Conservation (phyloP, 2,113 vertebrate species). For the Sus scrofa region DNA sequence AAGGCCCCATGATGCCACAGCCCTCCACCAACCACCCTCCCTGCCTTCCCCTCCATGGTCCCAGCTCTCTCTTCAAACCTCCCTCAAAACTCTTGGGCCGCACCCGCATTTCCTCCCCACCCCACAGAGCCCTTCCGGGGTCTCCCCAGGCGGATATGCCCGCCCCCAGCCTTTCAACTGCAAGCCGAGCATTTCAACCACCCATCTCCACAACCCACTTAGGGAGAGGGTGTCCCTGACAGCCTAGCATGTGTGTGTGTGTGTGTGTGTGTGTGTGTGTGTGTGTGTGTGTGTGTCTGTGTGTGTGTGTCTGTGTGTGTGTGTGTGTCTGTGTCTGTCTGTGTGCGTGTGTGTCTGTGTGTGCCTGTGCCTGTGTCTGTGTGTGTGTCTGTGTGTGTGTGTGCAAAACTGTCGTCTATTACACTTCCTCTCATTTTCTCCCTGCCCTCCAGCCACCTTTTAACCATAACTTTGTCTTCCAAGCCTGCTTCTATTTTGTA, state of each 20-base stretch:
- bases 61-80: not conserved
- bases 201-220: not conserved
- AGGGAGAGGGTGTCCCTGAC: accelerated
- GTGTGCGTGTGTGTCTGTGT: not conserved
- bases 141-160: not conserved
- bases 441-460: no score
- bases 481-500: no score
- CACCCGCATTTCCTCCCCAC: not conserved
- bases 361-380: not conserved
- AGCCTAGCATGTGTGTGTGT: accelerated
- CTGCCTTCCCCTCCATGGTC: not conserved
- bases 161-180: not conserved
- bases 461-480: no score
- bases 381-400: not conserved
- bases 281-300: not conserved
- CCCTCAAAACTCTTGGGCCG: not conserved
- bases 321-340: not conserved
- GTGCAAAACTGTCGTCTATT: not conserved
- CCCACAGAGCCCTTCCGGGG: not conserved
- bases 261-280: not conserved
- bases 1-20: accelerated
- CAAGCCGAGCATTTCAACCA: not conserved
- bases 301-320: no score
- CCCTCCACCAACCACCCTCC: accelerated
- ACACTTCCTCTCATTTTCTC: not conserved